These are phyloP conservation scores for Hyaena hyaena DNA, from an alignment of 2,113 vertebrate genomes.

Conservation along the genomic window DNA sequence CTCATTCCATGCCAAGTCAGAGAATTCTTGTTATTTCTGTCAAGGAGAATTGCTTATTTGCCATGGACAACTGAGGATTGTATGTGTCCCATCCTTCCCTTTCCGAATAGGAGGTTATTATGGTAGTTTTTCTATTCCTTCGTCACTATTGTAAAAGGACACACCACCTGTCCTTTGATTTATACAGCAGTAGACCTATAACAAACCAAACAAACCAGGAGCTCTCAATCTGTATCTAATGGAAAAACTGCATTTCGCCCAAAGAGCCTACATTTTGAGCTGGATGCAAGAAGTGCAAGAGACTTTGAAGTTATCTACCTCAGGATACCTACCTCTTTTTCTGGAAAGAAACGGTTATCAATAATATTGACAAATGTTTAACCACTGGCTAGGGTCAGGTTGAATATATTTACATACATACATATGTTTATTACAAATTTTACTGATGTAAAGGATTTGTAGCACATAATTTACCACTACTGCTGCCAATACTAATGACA, in stretches of 20 bases:
- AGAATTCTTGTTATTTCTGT: not conserved
- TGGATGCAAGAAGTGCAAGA: not conserved
- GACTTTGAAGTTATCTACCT: not conserved
- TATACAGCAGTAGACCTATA: not conserved
- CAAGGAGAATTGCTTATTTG: not conserved
- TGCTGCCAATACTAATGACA: not conserved
- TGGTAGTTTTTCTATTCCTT: not conserved
- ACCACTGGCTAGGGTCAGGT: not conserved
- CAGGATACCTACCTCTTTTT: not conserved
- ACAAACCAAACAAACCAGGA: not conserved
- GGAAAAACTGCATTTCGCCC: not conserved
- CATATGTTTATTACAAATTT: not conserved
- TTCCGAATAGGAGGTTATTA: not conserved
- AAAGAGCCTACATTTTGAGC: not conserved
- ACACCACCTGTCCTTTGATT: not conserved
- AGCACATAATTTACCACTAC: not conserved
- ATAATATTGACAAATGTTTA: not conserved
- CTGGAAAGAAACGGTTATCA: not conserved
- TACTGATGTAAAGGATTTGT: not conserved
- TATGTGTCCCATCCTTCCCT: not conserved
- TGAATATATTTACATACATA: not conserved
- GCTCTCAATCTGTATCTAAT: not conserved
- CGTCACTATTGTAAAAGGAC: not conserved
- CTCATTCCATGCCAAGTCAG: not conserved
- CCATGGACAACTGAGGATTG: not conserved